Evolutionary conservation across 2,113 vertebrate species (phyloP).

Genomic region (Marmota monax): DNA sequence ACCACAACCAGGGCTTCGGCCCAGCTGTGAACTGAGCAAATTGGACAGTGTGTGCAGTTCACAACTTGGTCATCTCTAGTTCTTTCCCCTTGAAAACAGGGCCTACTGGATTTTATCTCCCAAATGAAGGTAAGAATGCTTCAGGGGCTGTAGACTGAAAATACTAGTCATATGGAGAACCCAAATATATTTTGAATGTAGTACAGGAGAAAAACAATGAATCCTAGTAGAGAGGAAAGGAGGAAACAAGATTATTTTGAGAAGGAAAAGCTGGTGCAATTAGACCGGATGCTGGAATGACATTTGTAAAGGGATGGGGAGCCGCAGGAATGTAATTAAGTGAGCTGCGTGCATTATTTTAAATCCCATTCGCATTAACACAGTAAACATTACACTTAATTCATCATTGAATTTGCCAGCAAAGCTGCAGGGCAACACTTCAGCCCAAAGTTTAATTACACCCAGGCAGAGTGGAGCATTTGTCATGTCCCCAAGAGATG

Average conservation of each 20-base stretch:
- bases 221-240: background rate
- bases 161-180: background rate
- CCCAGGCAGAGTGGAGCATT: constrained; percentile 70
- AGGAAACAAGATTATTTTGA: background rate
- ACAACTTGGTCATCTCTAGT: background rate
- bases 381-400: constrained; percentile 78
- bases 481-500: constrained; percentile 77
- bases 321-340: constrained; percentile 74
- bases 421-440: constrained; percentile 82
- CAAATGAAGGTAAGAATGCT: background rate
- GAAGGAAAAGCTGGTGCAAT: constrained; percentile 56
- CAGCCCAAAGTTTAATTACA: constrained; percentile 84
- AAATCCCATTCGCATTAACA: constrained; percentile 71
- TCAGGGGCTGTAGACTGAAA: no score
- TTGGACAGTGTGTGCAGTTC: rapidly evolving
- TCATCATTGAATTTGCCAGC: constrained; percentile 80
- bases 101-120: background rate
- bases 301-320: background rate
- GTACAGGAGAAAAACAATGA: constrained; percentile 55
- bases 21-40: background rate
- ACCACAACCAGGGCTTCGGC: background rate
- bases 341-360: constrained; percentile 57
- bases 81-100: background rate
- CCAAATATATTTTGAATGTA: background rate
- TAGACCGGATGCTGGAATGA: background rate